A percentile compares a stretch with the other conserved stretches of the same genome.
These are phyloP conservation scores for Anser cygnoides DNA, from an alignment of 2,113 vertebrate genomes.

Conservation along the genomic window DNA sequence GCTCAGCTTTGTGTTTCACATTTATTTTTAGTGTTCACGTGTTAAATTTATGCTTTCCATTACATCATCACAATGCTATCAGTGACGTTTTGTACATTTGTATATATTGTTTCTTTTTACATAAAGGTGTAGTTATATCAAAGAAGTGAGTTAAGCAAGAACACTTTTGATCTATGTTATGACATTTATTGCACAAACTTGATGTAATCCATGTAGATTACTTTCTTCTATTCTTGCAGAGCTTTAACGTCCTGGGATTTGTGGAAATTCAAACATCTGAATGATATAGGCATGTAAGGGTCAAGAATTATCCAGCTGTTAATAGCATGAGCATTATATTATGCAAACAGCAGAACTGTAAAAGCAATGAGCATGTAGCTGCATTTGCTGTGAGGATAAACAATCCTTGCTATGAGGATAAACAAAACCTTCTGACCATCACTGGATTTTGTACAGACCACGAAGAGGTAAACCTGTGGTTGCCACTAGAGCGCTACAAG, in stretches of 20 bases:
- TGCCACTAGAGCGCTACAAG: background rate
- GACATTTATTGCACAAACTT: background rate
- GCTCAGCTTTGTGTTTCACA: background rate
- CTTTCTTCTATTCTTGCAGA: background rate
- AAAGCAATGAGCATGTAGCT: background rate
- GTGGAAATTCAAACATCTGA: background rate
- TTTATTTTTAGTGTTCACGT: background rate
- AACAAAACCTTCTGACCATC: slow-evolving; percentile 9
- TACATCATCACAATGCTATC: background rate
- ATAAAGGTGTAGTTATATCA: background rate
- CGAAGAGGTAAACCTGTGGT: background rate
- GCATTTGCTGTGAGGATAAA: slow-evolving; percentile 21
- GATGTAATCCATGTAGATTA: background rate
- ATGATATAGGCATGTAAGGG: background rate
- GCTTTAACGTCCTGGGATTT: background rate
- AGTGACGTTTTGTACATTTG: background rate
- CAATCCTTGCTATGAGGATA: background rate
- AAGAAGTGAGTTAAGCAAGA: background rate
- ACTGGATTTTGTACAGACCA: background rate
- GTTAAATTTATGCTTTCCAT: background rate
- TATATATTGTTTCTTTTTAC: background rate
- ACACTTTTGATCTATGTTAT: background rate
- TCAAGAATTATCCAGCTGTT: background rate
- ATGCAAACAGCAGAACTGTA: background rate
- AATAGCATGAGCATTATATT: background rate